These are phyloP conservation scores for Campaea margaritaria DNA, from an alignment of 2,888 invertebrate species.

Conservation along the genomic window DNA sequence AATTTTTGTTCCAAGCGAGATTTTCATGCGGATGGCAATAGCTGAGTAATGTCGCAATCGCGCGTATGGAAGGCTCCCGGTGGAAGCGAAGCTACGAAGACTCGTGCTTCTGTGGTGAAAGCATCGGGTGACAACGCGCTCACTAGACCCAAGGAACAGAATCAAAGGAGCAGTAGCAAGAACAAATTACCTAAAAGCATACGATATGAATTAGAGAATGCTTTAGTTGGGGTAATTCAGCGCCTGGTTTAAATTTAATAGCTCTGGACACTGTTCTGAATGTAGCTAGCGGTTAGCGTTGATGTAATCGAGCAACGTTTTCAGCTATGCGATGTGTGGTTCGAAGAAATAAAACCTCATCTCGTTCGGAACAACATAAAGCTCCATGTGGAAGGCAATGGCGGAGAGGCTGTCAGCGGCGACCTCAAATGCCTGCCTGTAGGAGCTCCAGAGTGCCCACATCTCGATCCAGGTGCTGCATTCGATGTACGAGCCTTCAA, in stretches of 20 bases:
- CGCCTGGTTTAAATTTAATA: conserved; percentile 16
- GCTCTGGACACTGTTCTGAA: conserved; percentile 4
- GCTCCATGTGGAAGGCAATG: conserved; percentile 64
- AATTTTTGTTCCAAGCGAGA: conserved; percentile 26
- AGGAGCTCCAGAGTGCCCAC: conserved; percentile 58
- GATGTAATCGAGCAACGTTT: conserved; percentile 25
- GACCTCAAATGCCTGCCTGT: conserved; percentile 48
- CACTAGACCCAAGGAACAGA: conserved; percentile 40
- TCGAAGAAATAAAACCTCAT: conserved; percentile 78
- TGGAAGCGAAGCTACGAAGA: conserved; percentile 31
- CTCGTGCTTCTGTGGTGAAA: conserved; percentile 40
- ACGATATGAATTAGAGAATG: conserved; percentile 74
- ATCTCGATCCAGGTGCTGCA: conserved; percentile 80
- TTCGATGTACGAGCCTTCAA: conserved; percentile 70
- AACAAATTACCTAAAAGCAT: conserved; percentile 67
- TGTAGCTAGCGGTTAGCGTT: background rate
- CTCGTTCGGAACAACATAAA: conserved; percentile 75
- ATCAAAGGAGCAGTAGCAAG: conserved; percentile 54
- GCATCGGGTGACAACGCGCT: conserved; percentile 45
- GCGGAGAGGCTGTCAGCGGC: conserved; percentile 47
- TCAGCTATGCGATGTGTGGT: conserved; percentile 80
- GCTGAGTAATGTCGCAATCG: conserved; percentile 56
- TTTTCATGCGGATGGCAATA: conserved; percentile 39
- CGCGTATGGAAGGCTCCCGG: conserved; percentile 47
- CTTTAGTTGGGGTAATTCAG: conserved; percentile 71